These are phyloP conservation scores for Chinchilla lanigera DNA, from an alignment of 2,113 vertebrate species.

Conservation along the genomic window DNA sequence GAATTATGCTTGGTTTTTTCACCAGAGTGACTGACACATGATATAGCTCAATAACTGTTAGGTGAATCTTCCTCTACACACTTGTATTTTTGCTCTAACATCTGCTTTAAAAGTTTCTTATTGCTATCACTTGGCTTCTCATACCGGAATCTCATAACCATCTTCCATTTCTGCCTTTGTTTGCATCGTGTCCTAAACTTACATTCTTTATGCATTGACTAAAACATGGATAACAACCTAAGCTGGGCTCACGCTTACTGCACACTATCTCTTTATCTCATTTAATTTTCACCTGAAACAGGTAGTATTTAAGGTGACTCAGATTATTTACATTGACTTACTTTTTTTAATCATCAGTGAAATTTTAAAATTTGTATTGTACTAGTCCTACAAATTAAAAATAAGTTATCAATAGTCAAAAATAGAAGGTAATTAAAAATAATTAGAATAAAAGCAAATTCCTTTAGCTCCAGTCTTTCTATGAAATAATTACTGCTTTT, in stretches of 20 bases:
- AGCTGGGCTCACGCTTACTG: neutral
- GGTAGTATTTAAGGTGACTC: neutral
- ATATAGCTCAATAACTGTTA: neutral
- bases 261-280: accelerated
- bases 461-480: neutral
- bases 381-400: slow-evolving; percentile 25
- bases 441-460: neutral
- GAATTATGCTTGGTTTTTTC: neutral
- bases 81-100: slow-evolving; percentile 19
- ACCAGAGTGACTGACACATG: neutral
- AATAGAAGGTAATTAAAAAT: neutral
- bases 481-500: neutral
- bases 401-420: neutral
- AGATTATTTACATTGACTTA: neutral
- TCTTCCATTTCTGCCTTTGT: neutral
- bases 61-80: neutral
- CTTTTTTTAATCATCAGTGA: neutral
- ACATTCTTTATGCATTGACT: neutral
- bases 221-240: accelerated
- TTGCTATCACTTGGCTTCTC: neutral
- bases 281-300: neutral
- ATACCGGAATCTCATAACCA: neutral
- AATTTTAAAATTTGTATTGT: neutral
- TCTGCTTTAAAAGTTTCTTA: neutral
- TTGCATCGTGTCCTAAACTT: neutral